A percentile compares a stretch with the other conserved stretches of the same genome.
Conservation (phyloP, 1,140 invertebrate genomes). For the Dermatophagoides farinae region DNA sequence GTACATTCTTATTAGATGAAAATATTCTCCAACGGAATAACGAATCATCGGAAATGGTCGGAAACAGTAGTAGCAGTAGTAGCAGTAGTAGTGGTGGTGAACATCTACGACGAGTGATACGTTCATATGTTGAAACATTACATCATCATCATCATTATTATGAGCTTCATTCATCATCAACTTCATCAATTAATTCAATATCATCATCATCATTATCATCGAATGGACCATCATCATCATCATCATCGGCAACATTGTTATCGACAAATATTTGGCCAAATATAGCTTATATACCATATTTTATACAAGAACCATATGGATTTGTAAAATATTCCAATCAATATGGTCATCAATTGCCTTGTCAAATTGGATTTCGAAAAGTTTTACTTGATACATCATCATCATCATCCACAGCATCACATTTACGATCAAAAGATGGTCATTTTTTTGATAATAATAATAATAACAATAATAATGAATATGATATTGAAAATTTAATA, state of each 20-base stretch:
- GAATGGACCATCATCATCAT: neutral
- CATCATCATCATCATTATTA: neutral
- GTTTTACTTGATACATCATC: neutral
- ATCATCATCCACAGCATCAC: neutral
- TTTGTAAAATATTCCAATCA: neutral
- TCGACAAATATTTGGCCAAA: neutral
- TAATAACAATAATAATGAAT: neutral
- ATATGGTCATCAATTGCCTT: neutral
- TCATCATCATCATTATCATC: neutral
- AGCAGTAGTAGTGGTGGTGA: too few relatives aligned
- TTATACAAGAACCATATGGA: conserved; percentile 1
- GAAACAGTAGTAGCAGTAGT: too few relatives aligned
- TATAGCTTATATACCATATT: neutral
- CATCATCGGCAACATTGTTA: neutral
- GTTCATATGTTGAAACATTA: neutral
- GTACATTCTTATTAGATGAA: too few relatives aligned
- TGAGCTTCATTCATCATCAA: neutral
- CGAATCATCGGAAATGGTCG: too few relatives aligned
- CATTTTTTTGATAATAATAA: neutral
- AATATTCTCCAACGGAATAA: too few relatives aligned
- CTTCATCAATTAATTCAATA: neutral
- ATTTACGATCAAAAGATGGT: neutral
- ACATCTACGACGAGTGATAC: neutral
- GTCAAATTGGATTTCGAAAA: neutral
- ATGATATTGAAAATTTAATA: neutral